These are phyloP conservation scores for Abscondita cerata DNA, from an alignment of 2,888 invertebrate species.

Conservation along the genomic window DNA sequence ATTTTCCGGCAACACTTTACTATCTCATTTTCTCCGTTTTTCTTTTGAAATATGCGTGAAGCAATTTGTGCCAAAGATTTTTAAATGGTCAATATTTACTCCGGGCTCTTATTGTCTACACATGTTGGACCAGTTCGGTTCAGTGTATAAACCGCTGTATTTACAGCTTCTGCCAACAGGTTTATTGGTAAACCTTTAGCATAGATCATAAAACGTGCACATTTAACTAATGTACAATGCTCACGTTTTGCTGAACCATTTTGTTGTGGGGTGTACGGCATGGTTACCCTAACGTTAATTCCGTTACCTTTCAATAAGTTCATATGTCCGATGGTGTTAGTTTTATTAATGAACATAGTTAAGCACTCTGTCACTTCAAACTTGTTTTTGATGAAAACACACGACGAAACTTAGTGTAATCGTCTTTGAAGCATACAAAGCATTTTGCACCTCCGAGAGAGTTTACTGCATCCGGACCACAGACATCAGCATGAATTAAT, in stretches of 20 bases:
- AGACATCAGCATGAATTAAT: too few species aligned
- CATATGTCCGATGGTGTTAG: too few species aligned
- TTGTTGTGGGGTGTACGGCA: too few species aligned
- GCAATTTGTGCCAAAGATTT: neutral
- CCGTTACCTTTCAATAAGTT: too few species aligned
- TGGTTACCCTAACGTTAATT: too few species aligned
- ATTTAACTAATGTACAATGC: constrained; percentile 25
- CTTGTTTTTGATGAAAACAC: too few species aligned
- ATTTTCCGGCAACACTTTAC: neutral
- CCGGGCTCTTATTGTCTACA: constrained; percentile 29
- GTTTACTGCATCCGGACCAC: too few species aligned
- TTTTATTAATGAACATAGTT: too few species aligned
- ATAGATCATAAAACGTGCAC: constrained; percentile 9
- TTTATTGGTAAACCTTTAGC: constrained; percentile 1
- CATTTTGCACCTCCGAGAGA: constrained; percentile 11
- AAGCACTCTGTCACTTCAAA: too few species aligned
- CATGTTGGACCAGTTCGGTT: constrained; percentile 35
- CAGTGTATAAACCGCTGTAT: constrained; percentile 36
- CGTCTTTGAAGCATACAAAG: constrained; percentile 37
- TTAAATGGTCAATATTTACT: constrained; percentile 14
- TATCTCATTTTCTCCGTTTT: neutral
- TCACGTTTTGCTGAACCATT: too few species aligned
- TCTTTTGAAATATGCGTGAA: neutral
- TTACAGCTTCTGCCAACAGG: constrained; percentile 36
- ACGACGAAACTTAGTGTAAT: constrained; percentile 30